Percentiles rank a stretch among this genome's conserved stretches.
Conservation (phyloP, 1,140 invertebrate species). For the Drosophila pseudoananassae region DNA sequence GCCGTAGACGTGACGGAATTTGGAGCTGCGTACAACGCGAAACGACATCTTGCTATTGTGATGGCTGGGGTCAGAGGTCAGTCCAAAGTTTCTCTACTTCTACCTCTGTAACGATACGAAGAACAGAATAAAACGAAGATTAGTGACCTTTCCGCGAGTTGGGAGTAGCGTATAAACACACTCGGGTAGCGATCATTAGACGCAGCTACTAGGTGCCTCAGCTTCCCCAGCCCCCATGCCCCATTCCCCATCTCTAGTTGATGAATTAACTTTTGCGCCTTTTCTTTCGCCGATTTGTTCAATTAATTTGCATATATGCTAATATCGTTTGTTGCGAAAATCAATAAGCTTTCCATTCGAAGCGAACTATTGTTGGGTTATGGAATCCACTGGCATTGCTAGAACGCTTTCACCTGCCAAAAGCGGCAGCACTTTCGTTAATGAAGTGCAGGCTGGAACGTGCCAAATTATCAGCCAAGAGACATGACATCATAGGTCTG, state of each 20-base stretch:
- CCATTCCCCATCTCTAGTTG: not conserved
- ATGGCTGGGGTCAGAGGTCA: constrained; percentile 30
- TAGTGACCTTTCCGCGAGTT: not conserved
- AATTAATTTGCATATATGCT: constrained; percentile 75
- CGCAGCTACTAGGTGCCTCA: constrained; percentile 1
- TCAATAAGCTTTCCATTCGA: constrained; percentile 61
- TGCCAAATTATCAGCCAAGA: constrained; percentile 55
- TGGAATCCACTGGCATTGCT: constrained; percentile 12
- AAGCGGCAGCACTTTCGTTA: constrained; percentile 27
- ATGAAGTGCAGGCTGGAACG: constrained; percentile 47
- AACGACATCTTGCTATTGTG: constrained; percentile 91
- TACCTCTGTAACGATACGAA: constrained; percentile 15
- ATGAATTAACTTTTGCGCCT: constrained; percentile 26
- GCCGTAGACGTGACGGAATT: constrained; percentile 99
- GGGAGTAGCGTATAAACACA: constrained; percentile 24
- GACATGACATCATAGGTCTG: constrained; percentile 68
- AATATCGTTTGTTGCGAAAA: constrained; percentile 56
- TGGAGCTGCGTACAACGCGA: constrained; percentile 97
- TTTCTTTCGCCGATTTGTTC: constrained; percentile 61
- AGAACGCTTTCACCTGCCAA: constrained; percentile 66
- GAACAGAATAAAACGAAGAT: not conserved
- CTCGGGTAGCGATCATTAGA: constrained; percentile 12
- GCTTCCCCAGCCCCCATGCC: constrained; percentile 11
- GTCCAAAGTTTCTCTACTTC: constrained; percentile 34
- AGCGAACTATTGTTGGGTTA: constrained; percentile 53